Evolutionary conservation across 1,140 invertebrate genomes (phyloP).

Genomic region (Euglossa dilemma): DNA sequence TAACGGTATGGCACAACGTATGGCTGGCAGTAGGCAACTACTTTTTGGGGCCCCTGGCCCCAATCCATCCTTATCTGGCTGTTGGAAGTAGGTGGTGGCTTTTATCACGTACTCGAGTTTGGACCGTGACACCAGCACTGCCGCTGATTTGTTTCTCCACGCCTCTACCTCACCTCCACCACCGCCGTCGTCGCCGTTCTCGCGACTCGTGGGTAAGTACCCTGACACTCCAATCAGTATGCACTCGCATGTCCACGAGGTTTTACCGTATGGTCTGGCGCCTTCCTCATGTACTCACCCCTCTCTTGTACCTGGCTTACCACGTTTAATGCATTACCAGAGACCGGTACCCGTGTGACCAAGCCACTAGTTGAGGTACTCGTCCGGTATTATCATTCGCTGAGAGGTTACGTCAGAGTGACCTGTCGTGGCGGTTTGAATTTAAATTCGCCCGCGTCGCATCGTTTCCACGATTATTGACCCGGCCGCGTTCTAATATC

Average conservation of each 20-base stretch:
- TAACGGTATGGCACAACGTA: no score
- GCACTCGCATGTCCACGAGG: no score
- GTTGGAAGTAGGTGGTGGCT: no score
- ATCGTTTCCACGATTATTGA: neutral
- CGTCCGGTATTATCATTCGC: constrained; percentile 52
- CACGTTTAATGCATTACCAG: constrained; percentile 63
- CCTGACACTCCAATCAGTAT: no score
- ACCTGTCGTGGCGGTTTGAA: constrained; percentile 71
- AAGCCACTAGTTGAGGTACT: constrained; percentile 66
- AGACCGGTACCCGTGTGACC: constrained; percentile 48
- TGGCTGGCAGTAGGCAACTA: no score
- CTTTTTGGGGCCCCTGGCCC: no score
- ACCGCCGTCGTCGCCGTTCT: no score
- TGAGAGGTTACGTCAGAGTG: constrained; percentile 77
- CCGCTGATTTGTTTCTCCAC: constrained; percentile 68
- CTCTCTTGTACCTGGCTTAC: constrained; percentile 74
- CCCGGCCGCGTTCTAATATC: neutral
- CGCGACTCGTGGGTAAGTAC: no score
- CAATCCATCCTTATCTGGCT: no score
- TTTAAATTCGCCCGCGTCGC: constrained; percentile 57
- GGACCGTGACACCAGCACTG: constrained; percentile 55
- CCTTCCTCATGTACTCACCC: no score
- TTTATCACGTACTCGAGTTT: no score
- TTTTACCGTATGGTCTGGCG: no score
- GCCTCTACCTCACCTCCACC: constrained; percentile 68